Evolutionary conservation across 2,113 vertebrate genomes (phyloP).

Genomic region (Odobenus rosmarus): DNA sequence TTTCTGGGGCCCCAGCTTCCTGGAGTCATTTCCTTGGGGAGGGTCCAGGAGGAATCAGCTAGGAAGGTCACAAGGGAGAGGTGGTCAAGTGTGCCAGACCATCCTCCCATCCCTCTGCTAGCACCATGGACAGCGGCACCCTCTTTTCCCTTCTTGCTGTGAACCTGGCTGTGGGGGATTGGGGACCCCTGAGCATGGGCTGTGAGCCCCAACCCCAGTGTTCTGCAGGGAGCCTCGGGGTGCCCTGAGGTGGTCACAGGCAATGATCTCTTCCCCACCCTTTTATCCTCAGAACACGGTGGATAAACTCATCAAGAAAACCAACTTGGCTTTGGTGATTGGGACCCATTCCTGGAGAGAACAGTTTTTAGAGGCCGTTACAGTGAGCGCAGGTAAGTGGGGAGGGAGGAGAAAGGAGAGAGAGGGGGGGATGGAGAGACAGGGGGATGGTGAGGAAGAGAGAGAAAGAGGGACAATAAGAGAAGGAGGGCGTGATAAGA

Average conservation of each 20-base stretch:
- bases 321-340: constrained; percentile 95
- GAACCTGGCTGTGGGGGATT: neutral
- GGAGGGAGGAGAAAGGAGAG: neutral
- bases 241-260: neutral
- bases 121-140: neutral
- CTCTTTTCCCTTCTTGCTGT: rapidly evolving
- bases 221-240: neutral
- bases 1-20: neutral
- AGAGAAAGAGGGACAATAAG: neutral
- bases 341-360: constrained; percentile 97
- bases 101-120: rapidly evolving
- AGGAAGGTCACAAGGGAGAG: neutral
- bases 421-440: neutral
- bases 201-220: neutral
- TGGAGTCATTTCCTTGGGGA: neutral
- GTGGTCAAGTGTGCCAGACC: rapidly evolving
- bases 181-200: neutral
- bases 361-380: constrained; percentile 96
- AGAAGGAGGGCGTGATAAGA: neutral
- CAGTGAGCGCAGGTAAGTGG: constrained; percentile 93
- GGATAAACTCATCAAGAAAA: constrained; percentile 98
- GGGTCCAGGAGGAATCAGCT: neutral
- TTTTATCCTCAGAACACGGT: constrained; percentile 91
- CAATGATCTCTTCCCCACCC: neutral
- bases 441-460: neutral